Percentiles rank a stretch among this genome's conserved stretches.
These are phyloP conservation scores for Trissoscelio sp. DNA, from an alignment of 2,888 invertebrate genomes.

Conservation along the genomic window DNA sequence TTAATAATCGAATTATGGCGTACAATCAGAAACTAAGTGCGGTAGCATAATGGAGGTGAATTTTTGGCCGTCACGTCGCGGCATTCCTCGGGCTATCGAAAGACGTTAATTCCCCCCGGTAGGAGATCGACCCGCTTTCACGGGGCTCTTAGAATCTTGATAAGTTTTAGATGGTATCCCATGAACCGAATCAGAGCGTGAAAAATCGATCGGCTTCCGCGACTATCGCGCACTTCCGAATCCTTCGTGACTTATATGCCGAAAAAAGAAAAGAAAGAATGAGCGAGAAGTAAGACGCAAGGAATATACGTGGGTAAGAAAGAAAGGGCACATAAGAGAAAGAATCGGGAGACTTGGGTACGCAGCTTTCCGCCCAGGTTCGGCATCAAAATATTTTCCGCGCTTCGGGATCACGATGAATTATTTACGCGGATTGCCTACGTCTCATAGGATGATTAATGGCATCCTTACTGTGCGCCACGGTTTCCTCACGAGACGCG, in stretches of 20 bases:
- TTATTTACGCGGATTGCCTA: constrained; percentile 66
- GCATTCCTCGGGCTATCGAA: constrained; percentile 40
- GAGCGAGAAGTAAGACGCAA: background rate
- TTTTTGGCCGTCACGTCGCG: constrained; percentile 47
- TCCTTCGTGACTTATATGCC: constrained; percentile 60
- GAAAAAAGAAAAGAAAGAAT: constrained; percentile 7
- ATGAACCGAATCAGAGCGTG: constrained; percentile 66
- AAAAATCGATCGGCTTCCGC: constrained; percentile 64
- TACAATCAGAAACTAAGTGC: background rate
- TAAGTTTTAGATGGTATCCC: constrained; percentile 63
- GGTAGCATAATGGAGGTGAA: constrained; percentile 23
- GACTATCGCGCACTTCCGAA: constrained; percentile 62
- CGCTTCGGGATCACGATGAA: constrained; percentile 63
- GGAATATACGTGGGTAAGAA: background rate
- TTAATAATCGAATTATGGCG: constrained; percentile 21
- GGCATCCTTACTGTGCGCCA: constrained; percentile 34
- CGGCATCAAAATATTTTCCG: constrained; percentile 67
- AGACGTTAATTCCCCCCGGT: constrained; percentile 53
- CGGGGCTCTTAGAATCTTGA: constrained; percentile 60
- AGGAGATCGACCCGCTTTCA: constrained; percentile 49
- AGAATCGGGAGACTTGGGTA: background rate
- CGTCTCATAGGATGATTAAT: constrained; percentile 62
- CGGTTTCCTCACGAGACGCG: constrained; percentile 2
- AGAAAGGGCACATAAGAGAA: background rate
- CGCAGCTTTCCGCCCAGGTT: constrained; percentile 51